A percentile compares a stretch with the other conserved stretches of the same genome.
Conservation (phyloP, 2,113 vertebrate species). For the Irena cyanogastra region DNA sequence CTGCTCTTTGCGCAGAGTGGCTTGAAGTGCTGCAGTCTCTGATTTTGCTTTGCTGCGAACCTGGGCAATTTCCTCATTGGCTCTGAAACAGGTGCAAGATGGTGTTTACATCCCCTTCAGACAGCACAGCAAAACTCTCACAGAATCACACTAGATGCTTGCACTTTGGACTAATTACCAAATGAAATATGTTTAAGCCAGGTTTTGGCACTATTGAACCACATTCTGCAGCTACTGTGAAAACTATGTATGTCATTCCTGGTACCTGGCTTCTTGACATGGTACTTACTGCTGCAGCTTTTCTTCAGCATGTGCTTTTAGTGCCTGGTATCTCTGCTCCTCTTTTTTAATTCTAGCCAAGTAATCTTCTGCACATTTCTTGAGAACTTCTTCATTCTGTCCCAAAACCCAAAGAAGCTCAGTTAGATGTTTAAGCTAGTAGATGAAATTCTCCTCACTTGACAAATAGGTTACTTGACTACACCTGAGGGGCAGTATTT, state of each 20-base stretch:
- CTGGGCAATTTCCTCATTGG: slow-evolving; percentile 85
- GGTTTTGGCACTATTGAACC: neutral
- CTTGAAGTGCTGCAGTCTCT: slow-evolving; percentile 79
- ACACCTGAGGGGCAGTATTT: neutral
- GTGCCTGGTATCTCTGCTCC: slow-evolving; percentile 84
- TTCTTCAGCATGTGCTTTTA: slow-evolving; percentile 90
- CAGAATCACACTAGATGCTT: neutral
- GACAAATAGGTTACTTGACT: neutral
- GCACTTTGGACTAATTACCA: neutral
- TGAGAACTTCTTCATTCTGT: slow-evolving; percentile 89
- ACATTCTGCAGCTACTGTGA: neutral
- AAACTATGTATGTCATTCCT: accelerated
- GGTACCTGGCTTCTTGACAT: neutral
- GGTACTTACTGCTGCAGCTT: slow-evolving; percentile 81
- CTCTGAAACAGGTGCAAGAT: slow-evolving; percentile 65
- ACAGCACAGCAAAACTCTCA: neutral
- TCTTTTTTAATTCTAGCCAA: slow-evolving; percentile 80
- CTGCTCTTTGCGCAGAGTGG: slow-evolving; percentile 84
- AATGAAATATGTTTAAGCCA: neutral
- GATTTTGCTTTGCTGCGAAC: slow-evolving; percentile 78
- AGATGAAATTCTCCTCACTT: neutral
- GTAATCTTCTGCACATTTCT: slow-evolving; percentile 84
- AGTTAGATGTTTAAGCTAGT: neutral
- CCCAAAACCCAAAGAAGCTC: neutral
- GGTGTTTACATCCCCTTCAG: neutral